Percentiles rank a stretch among this genome's conserved stretches.
Conservation (phyloP, 1,140 invertebrate genomes). For the Popillia japonica region DNA sequence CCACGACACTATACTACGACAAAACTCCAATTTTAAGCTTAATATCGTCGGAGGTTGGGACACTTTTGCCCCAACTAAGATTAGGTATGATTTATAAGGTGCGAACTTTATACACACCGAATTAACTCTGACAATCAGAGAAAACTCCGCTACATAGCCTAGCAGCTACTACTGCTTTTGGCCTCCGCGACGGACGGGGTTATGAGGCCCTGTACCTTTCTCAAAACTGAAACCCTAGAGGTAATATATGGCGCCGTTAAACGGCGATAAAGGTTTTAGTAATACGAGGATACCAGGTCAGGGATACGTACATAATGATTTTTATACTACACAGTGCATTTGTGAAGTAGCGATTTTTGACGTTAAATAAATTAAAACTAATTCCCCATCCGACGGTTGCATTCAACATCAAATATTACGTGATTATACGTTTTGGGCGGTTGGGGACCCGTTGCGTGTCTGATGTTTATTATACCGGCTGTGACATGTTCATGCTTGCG, state of each 20-base stretch:
- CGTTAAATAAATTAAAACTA: not conserved
- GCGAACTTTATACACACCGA: constrained; percentile 24
- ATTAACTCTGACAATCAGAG: constrained; percentile 29
- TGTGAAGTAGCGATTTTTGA: too few species aligned
- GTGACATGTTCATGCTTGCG: too few species aligned
- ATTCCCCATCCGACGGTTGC: too few species aligned
- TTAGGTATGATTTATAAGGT: constrained; percentile 27
- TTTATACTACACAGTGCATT: too few species aligned
- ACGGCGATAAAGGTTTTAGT: not conserved
- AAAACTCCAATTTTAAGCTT: constrained; percentile 22
- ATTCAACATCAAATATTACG: too few species aligned
- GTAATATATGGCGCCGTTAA: not conserved
- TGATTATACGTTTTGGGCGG: too few species aligned
- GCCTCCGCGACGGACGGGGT: too few species aligned
- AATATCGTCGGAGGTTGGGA: not conserved
- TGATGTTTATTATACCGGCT: too few species aligned
- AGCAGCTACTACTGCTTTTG: too few species aligned
- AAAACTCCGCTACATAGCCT: not conserved
- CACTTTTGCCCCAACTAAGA: constrained; percentile 1
- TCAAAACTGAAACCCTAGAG: not conserved
- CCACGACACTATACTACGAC: not conserved
- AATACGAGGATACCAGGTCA: not conserved
- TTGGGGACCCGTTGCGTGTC: too few species aligned
- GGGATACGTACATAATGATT: not conserved
- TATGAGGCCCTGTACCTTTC: too few species aligned